Conservation (phyloP, 2,113 vertebrate genomes). For the Sebastes fasciatus region DNA sequence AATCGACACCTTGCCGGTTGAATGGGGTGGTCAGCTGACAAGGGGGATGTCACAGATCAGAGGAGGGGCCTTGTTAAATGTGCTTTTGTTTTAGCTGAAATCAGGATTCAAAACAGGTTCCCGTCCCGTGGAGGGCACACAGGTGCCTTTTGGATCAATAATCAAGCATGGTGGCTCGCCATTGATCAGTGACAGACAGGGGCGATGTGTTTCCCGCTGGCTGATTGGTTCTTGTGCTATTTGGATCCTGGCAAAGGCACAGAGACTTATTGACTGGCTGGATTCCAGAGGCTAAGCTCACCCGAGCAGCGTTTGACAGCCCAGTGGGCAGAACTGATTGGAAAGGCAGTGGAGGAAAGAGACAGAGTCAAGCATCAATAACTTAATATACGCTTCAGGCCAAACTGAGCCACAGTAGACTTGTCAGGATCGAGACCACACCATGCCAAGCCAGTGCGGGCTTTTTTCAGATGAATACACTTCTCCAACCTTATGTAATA, state of each 20-base stretch:
- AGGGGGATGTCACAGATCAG: slow-evolving; percentile 63
- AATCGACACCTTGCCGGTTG: slow-evolving; percentile 44
- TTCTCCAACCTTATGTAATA: slow-evolving; percentile 37
- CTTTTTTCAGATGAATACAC: slow-evolving; percentile 42
- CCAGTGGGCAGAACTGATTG: slow-evolving; percentile 75
- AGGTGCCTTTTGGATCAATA: slow-evolving; percentile 45
- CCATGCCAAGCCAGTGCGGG: slow-evolving; percentile 22
- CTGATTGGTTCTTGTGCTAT: slow-evolving; percentile 68
- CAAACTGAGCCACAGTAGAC: slow-evolving; percentile 53
- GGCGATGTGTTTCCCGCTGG: slow-evolving; percentile 53
- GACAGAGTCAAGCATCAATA: slow-evolving; percentile 66
- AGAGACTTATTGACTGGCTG: slow-evolving; percentile 73
- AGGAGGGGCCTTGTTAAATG: slow-evolving; percentile 52
- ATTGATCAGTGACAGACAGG: slow-evolving; percentile 65
- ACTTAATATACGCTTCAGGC: slow-evolving; percentile 63
- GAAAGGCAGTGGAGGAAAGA: slow-evolving; percentile 67
- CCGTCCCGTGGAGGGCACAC: background rate
- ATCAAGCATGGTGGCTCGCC: slow-evolving; percentile 34
- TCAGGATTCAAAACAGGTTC: slow-evolving; percentile 17
- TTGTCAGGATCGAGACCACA: slow-evolving; percentile 40
- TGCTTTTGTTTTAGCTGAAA: slow-evolving; percentile 36
- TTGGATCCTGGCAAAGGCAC: slow-evolving; percentile 67
- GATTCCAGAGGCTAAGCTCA: slow-evolving; percentile 70
- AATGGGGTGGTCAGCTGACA: slow-evolving; percentile 62
- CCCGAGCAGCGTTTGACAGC: slow-evolving; percentile 68